Evolutionary conservation across 2,113 vertebrate genomes (phyloP), one percentile per base, ranked within the genome.

Genomic region (Emberiza fucata): DNA sequence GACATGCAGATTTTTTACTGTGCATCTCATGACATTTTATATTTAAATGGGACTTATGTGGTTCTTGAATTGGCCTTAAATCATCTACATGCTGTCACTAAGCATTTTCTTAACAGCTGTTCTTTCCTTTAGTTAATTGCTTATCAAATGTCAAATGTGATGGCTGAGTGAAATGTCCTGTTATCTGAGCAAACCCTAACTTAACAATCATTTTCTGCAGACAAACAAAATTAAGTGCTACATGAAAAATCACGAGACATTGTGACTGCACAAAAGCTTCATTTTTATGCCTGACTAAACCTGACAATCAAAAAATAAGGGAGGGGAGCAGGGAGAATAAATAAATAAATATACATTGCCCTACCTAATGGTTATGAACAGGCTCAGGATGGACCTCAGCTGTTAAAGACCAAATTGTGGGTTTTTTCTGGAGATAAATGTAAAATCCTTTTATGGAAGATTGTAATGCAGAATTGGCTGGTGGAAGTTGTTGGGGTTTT

Each of bases 91-190:
- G 39, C 90, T 97, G 93, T 79, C 89, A 87, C 61, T 75, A 76
- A 81, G 53, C 53, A 60, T 95, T 95, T 92, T 95, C 86, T 95
- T 93, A 95, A 77, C 80, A 93, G 57, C 86, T 92, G 59, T 72
- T 94, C 77, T 93, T 94, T 90, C 73, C 64, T 78, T 81, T 64
- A 64, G 56, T 86, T 93, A 94, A 94, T 96, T 92, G 66, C 85
- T 91, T 95, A 86, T 90, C 81, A 92, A 91, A 88, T 81, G 82
- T 88, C 88, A 92, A 94, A 88, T 81, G 73, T 78, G 90, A 92
- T 85, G 87, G 76, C 72, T 75, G 73, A 91, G 75, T 48, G 78
- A 95, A 92, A 90, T 70, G 75, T 65, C 88, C 90, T 63, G 84
- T 86, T 89, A 85, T 44, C 79, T 60, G 85, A 81, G 63, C 47